A percentile compares a stretch with the other conserved stretches of the same genome.
These are phyloP conservation scores for Flabesymbios commensalis DNA, from an alignment of 2,888 invertebrate genomes.

Conservation along the genomic window DNA sequence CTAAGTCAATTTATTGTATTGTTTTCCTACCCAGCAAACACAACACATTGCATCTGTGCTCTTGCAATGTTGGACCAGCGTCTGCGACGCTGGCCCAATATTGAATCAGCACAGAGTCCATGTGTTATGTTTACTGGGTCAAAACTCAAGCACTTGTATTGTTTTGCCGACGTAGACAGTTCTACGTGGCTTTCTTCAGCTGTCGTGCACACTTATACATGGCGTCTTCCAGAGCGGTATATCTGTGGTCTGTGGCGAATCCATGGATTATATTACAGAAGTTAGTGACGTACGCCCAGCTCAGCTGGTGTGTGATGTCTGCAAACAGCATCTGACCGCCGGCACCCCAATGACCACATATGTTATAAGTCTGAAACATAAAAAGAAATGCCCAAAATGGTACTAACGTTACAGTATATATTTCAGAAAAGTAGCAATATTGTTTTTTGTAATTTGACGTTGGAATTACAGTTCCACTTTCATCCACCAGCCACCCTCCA, in stretches of 20 bases:
- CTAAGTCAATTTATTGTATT: too few relatives aligned
- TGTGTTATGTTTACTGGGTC: too few relatives aligned
- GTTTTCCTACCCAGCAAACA: too few relatives aligned
- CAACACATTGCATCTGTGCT: too few relatives aligned
- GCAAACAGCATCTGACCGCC: slow-evolving; percentile 61
- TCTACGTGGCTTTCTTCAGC: background rate
- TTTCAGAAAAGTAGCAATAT: too few relatives aligned
- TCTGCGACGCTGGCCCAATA: too few relatives aligned
- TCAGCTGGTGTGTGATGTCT: slow-evolving; percentile 55
- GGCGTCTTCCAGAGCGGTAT: slow-evolving; percentile 16
- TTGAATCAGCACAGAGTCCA: too few relatives aligned
- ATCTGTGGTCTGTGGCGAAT: slow-evolving; percentile 18
- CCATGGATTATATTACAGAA: slow-evolving; percentile 17
- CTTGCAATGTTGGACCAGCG: too few relatives aligned
- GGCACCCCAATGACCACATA: slow-evolving; percentile 45
- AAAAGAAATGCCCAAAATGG: background rate
- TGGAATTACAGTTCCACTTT: too few relatives aligned
- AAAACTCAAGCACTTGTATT: too few relatives aligned
- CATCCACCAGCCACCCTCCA: too few relatives aligned
- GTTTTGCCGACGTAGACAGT: background rate
- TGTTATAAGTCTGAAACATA: slow-evolving; percentile 5
- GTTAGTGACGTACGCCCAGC: slow-evolving; percentile 58
- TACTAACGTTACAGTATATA: background rate
- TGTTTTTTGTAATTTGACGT: too few relatives aligned
- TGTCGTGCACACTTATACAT: slow-evolving; percentile 14